phyloP scores from a whole-genome alignment of 2,113 vertebrate genomes.

The Alligator sinensis region DNA sequence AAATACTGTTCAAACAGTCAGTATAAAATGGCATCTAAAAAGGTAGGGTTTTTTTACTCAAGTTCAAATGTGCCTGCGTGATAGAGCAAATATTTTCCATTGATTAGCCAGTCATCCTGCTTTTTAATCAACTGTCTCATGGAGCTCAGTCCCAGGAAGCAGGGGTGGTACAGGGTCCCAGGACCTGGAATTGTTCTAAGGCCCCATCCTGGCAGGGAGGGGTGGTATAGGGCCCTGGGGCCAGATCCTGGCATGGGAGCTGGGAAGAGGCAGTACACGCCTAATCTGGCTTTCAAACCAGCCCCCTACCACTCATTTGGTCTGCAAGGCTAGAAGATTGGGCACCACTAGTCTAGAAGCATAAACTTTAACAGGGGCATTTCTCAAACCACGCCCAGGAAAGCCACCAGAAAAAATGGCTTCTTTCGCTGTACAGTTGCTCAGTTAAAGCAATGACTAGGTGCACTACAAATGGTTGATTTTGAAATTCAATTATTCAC shows the following conservation, averaged over 20 bases:
- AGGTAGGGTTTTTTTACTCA: background rate
- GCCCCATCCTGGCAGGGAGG: too few relatives aligned
- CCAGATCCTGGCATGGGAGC: too few relatives aligned
- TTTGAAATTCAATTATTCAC: background rate
- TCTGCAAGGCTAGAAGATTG: too few relatives aligned
- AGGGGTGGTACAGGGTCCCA: too few relatives aligned
- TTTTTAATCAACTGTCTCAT: conserved; percentile 8
- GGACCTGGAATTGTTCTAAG: too few relatives aligned
- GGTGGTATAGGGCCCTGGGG: too few relatives aligned
- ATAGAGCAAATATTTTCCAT: conserved; percentile 10
- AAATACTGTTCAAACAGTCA: conserved; percentile 46
- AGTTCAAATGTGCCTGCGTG: background rate
- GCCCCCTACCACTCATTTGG: too few relatives aligned
- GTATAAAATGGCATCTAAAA: conserved; percentile 13
- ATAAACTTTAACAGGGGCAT: conserved; percentile 6
- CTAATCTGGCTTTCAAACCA: too few relatives aligned
- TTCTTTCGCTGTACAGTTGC: background rate
- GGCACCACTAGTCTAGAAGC: background rate
- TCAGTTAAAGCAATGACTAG: background rate
- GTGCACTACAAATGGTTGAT: conserved; percentile 40
- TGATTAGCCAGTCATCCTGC: background rate
- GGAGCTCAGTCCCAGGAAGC: too few relatives aligned
- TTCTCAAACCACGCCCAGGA: background rate
- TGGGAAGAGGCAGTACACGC: too few relatives aligned
- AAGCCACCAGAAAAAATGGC: background rate